Percentiles rank a stretch among this genome's conserved stretches.
phyloP scores from a whole-genome alignment of 2,888 invertebrate species.

The Amphipyra berbera region DNA sequence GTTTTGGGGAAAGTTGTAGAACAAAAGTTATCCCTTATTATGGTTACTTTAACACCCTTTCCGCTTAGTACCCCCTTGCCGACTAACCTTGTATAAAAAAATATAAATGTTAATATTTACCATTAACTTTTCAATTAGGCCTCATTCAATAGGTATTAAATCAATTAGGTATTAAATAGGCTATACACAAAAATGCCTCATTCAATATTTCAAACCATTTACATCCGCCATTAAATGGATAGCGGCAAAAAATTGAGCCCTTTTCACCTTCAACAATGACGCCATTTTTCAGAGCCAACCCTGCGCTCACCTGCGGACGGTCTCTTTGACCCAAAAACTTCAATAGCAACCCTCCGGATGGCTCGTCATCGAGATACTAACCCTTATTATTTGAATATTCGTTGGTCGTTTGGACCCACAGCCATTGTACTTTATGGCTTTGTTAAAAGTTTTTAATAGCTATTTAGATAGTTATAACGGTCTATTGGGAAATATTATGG shows the following conservation, averaged over 20 bases:
- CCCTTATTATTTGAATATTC: constrained; percentile 53
- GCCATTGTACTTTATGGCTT: constrained; percentile 23
- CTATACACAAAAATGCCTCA: neutral
- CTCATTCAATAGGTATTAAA: no score
- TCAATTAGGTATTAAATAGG: no score
- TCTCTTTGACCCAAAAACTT: constrained; percentile 50
- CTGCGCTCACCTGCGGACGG: constrained; percentile 34
- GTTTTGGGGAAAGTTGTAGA: no score
- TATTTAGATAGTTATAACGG: constrained; percentile 47
- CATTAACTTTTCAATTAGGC: no score
- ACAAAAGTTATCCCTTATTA: no score
- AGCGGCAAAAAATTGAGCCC: constrained; percentile 41
- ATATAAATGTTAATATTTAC: no score
- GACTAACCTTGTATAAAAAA: no score
- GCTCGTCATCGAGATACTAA: constrained; percentile 52
- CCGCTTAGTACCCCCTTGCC: no score
- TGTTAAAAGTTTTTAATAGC: constrained; percentile 30
- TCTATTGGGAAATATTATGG: constrained; percentile 24
- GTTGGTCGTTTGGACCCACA: constrained; percentile 40
- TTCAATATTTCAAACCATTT: constrained; percentile 20
- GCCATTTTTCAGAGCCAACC: constrained; percentile 52
- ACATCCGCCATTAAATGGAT: constrained; percentile 37
- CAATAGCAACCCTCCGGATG: constrained; percentile 60
- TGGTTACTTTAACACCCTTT: no score
- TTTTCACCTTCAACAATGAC: constrained; percentile 40